Percentiles rank a stretch among this genome's conserved stretches.
phyloP scores from a whole-genome alignment of 2,797 vertebrate species.

The Rhodeus uyekii region DNA sequence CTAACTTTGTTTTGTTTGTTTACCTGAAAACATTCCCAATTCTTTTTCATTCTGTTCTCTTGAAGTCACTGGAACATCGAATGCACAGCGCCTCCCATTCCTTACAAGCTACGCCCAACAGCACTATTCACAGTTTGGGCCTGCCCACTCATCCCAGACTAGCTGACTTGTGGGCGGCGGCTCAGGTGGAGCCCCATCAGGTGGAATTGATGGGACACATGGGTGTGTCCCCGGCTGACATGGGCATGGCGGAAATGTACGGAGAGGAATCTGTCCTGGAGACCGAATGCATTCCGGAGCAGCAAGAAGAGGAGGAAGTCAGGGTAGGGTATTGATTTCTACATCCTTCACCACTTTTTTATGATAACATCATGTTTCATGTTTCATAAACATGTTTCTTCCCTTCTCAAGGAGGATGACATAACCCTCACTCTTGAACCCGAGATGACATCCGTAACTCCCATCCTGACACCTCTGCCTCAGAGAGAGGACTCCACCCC shows the following conservation, averaged over 20 bases:
- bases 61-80: conserved; percentile 73
- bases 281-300: conserved; percentile 77
- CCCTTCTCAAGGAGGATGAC: conserved; percentile 84
- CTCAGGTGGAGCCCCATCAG: conserved; percentile 76
- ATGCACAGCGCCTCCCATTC: conserved; percentile 77
- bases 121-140: conserved; percentile 79
- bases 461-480: conserved; percentile 76
- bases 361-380: background rate
- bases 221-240: conserved; percentile 80
- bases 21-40: too few species aligned
- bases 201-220: conserved; percentile 80
- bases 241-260: conserved; percentile 68
- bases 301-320: conserved; percentile 72
- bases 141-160: conserved; percentile 82
- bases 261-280: conserved; percentile 79
- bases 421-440: conserved; percentile 87
- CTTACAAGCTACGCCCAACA: conserved; percentile 81
- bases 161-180: conserved; percentile 85
- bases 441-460: conserved; percentile 82
- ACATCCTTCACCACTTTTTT: background rate
- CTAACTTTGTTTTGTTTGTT: background rate
- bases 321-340: conserved; percentile 59
- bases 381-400: too few species aligned
- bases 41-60: background rate
- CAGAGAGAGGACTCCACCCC: conserved; percentile 79